Conservation (phyloP, 2,113 vertebrate species). For the Labrus mixtus region DNA sequence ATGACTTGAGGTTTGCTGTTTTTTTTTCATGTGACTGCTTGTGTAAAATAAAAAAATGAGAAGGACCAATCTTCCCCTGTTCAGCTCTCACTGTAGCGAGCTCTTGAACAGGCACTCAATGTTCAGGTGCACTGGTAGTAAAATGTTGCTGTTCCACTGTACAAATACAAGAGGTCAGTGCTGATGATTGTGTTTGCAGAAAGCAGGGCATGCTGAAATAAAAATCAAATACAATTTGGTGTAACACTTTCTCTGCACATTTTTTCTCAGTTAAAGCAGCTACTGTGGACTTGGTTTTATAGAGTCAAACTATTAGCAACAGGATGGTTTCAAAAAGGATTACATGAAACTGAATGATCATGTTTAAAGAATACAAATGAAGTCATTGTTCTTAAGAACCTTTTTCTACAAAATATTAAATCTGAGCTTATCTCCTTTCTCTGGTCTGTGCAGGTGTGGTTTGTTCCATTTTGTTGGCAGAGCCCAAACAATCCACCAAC, state of each 20-base stretch:
- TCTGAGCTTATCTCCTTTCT: neutral
- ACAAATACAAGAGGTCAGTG: constrained; percentile 8
- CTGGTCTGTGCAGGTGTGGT: neutral
- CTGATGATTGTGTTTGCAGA: constrained; percentile 8
- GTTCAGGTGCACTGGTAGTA: neutral
- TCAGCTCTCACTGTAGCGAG: neutral
- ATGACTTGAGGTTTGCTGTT: neutral
- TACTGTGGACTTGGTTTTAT: neutral
- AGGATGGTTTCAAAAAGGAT: neutral
- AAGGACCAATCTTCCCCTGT: constrained; percentile 25
- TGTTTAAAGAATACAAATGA: too few species aligned
- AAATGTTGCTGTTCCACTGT: constrained; percentile 9
- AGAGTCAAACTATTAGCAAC: too few species aligned
- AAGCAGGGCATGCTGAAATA: neutral
- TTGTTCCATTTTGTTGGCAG: neutral
- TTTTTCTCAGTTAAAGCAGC: neutral
- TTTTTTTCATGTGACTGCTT: constrained; percentile 33
- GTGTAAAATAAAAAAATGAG: neutral
- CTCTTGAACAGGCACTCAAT: neutral
- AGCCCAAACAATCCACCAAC: neutral
- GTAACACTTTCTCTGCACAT: neutral
- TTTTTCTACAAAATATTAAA: neutral
- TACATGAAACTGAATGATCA: neutral
- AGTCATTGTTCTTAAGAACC: too few species aligned
- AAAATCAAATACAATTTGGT: constrained; percentile 3